Conservation (phyloP, 2,888 invertebrate genomes). For the Arge pagana region DNA sequence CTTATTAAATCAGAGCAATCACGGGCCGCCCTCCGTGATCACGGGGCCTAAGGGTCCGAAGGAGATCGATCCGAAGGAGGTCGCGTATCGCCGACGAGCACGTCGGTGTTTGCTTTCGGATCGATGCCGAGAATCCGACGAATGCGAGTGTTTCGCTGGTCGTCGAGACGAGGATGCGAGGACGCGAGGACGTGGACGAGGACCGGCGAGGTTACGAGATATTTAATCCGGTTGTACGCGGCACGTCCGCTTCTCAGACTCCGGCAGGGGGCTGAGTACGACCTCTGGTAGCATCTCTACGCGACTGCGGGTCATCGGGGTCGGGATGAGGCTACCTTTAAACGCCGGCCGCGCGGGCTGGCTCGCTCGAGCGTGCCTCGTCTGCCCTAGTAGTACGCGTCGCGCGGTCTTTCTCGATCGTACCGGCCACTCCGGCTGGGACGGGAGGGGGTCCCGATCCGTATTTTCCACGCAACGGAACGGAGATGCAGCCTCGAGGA, state of each 20-base stretch:
- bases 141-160: background rate
- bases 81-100: background rate
- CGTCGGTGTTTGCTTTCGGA: background rate
- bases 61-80: background rate
- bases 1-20: constrained; percentile 44
- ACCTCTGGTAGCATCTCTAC: constrained; percentile 17
- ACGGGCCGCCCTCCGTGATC: constrained; percentile 3
- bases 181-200: background rate
- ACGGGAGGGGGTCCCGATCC: too few relatives aligned
- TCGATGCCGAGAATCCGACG: background rate
- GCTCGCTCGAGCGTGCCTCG: constrained; percentile 15
- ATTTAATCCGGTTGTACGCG: background rate
- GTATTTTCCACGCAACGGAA: too few relatives aligned
- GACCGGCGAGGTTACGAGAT: background rate
- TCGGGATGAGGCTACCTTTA: constrained; percentile 11
- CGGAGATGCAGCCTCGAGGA: constrained; percentile 5
- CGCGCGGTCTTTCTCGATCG: constrained; percentile 5
- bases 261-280: constrained; percentile 13
- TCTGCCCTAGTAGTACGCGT: constrained; percentile 11
- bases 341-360: constrained; percentile 2
- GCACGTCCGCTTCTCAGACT: constrained; percentile 4
- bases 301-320: constrained; percentile 14
- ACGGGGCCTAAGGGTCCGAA: constrained; percentile 6
- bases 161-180: background rate
- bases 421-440: too few relatives aligned